Percentiles rank a stretch among this genome's conserved stretches.
Conservation (phyloP, 2,113 vertebrate species). For the Falcunculus frontatus region DNA sequence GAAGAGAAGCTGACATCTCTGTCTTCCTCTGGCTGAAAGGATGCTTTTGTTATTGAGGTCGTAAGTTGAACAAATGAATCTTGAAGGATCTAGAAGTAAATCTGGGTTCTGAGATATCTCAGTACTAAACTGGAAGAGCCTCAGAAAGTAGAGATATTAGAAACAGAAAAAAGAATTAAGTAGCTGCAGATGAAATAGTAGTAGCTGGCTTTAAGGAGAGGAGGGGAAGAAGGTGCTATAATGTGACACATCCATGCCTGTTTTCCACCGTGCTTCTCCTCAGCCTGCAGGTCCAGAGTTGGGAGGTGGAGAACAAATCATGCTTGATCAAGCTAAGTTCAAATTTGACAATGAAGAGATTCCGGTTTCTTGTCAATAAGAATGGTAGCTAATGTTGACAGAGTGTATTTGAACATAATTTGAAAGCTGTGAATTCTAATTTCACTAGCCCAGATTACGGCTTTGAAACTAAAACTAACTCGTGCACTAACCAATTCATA, state of each 20-base stretch:
- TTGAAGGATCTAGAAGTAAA: background rate
- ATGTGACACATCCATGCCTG: background rate
- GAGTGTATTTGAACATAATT: background rate
- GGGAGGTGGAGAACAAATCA: background rate
- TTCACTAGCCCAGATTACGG: background rate
- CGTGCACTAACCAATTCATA: background rate
- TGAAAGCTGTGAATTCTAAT: background rate
- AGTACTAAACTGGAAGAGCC: background rate
- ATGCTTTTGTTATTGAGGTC: background rate
- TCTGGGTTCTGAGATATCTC: background rate
- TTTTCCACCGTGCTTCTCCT: background rate
- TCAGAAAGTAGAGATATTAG: background rate
- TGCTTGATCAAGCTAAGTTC: background rate
- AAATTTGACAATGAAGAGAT: background rate
- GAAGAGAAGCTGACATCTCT: background rate
- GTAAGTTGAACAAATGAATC: background rate
- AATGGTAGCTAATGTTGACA: background rate
- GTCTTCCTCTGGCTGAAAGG: background rate
- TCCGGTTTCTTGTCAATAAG: background rate
- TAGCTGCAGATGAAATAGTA: background rate
- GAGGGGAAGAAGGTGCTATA: background rate
- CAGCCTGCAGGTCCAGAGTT: background rate
- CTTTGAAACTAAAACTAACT: background rate
- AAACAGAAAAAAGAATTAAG: background rate
- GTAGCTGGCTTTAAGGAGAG: background rate